A percentile compares a stretch with the other conserved stretches of the same genome.
Conservation (phyloP, 2,113 vertebrate genomes). For the Deroptyus accipitrinus region DNA sequence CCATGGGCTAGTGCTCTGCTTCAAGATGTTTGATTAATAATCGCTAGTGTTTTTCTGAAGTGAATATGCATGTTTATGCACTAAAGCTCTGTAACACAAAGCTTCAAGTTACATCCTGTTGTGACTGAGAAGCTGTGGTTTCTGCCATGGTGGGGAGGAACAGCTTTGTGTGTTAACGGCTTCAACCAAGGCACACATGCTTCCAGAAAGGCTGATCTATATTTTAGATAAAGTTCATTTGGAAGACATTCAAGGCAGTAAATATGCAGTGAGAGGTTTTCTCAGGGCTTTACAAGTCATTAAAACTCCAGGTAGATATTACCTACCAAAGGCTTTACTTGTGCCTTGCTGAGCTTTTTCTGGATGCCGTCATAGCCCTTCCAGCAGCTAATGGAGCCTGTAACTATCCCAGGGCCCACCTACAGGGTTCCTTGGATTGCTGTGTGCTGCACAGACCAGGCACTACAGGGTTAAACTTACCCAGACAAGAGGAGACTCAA, state of each 20-base stretch:
- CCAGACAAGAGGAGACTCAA: constrained; percentile 47
- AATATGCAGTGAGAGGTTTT: constrained; percentile 23
- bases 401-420: background rate
- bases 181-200: background rate
- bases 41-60: background rate
- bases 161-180: background rate
- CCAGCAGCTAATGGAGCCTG: background rate
- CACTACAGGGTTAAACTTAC: constrained; percentile 39
- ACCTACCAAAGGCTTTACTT: constrained; percentile 14
- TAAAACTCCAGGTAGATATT: constrained; percentile 45
- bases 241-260: constrained; percentile 50
- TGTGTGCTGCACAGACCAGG: background rate
- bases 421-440: background rate
- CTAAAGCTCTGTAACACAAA: background rate
- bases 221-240: constrained; percentile 43
- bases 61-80: background rate
- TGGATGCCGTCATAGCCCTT: background rate
- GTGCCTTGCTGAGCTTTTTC: constrained; percentile 8
- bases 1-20: background rate
- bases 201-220: background rate
- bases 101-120: background rate
- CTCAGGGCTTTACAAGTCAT: constrained; percentile 49
- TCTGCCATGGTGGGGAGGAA: constrained; percentile 32
- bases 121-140: constrained; percentile 23
- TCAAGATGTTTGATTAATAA: background rate